A percentile compares a stretch with the other conserved stretches of the same genome.
These are phyloP conservation scores for Oxyura jamaicensis DNA, from an alignment of 2,113 vertebrate species.

Conservation along the genomic window DNA sequence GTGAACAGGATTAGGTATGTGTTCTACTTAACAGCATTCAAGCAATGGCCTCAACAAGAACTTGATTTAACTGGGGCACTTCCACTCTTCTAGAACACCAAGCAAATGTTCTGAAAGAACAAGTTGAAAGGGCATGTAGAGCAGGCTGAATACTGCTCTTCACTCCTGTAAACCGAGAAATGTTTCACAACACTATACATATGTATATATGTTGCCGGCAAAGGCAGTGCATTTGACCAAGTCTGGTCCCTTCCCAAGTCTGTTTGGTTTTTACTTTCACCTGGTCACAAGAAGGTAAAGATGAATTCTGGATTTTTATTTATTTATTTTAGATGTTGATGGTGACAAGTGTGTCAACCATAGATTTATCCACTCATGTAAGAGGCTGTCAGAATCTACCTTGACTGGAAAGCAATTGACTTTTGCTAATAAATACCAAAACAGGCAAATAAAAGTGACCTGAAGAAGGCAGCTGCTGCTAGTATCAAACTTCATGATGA, in stretches of 20 bases:
- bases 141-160: background rate
- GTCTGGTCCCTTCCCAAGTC: background rate
- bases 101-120: background rate
- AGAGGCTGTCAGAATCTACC: constrained; percentile 71
- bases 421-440: constrained; percentile 72
- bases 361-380: constrained; percentile 70
- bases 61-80: background rate
- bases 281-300: constrained; percentile 35
- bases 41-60: background rate
- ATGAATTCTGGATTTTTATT: background rate
- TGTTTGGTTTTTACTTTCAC: background rate
- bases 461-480: constrained; percentile 67
- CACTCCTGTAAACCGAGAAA: constrained; percentile 22
- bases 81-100: background rate
- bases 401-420: constrained; percentile 75
- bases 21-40: background rate
- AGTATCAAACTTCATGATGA: background rate
- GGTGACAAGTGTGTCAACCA: constrained; percentile 68
- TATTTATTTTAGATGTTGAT: background rate
- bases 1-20: background rate
- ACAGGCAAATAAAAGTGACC: constrained; percentile 1
- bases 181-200: background rate
- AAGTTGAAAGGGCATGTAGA: background rate
- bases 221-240: background rate
- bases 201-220: background rate